phyloP scores from a whole-genome alignment of 2,888 invertebrate species.

The Eristalis intricaria region DNA sequence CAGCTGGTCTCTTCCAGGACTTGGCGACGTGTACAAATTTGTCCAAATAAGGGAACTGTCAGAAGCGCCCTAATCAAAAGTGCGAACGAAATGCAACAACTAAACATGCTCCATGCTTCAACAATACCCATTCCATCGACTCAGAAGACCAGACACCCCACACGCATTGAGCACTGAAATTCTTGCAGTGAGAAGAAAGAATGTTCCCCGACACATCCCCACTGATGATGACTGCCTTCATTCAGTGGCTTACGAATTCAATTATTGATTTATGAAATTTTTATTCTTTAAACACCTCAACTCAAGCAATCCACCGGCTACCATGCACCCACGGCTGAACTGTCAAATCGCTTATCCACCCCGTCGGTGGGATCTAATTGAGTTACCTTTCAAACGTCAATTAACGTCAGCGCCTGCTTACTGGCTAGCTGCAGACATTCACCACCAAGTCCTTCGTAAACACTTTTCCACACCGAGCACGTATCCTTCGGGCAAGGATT shows the following conservation, averaged over 20 bases:
- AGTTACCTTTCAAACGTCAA: conserved; percentile 66
- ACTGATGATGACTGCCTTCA: too few species aligned
- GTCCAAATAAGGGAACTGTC: too few species aligned
- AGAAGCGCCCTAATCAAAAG: too few species aligned
- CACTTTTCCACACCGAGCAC: neutral
- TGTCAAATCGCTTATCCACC: conserved; percentile 20
- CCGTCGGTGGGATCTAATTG: conserved; percentile 45
- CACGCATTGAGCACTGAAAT: too few species aligned
- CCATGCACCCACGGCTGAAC: neutral
- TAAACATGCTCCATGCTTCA: too few species aligned
- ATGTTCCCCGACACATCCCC: neutral
- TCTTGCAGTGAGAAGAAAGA: neutral
- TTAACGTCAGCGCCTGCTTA: conserved; percentile 51
- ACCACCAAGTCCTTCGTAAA: conserved; percentile 18
- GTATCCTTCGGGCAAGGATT: conserved; percentile 13
- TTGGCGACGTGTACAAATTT: too few species aligned
- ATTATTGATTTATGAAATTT: neutral
- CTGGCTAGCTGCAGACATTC: neutral
- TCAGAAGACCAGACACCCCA: too few species aligned
- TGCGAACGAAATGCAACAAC: too few species aligned
- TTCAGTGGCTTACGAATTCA: too few species aligned
- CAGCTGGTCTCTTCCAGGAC: too few species aligned
- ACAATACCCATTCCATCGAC: too few species aligned
- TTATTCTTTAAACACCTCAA: neutral
- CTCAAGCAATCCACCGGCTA: neutral